A percentile compares a stretch with the other conserved stretches of the same genome.
Conservation (phyloP, 2,888 invertebrate genomes). For the Papilio gigon region DNA sequence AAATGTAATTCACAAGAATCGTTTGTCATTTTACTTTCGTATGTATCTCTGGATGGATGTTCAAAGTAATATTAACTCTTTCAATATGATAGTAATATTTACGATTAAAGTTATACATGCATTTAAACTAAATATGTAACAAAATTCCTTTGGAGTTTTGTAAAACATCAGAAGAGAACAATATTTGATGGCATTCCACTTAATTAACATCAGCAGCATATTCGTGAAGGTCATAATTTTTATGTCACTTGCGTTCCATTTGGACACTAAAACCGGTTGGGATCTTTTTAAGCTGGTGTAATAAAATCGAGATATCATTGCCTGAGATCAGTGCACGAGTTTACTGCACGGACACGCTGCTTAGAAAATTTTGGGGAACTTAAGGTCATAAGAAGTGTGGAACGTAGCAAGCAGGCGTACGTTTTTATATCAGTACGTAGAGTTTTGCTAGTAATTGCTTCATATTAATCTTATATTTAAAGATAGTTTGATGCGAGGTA, state of each 20-base stretch:
- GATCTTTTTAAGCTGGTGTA: conserved; percentile 74
- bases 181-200: conserved; percentile 55
- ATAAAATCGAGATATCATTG: conserved; percentile 79
- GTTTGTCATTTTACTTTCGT: neutral
- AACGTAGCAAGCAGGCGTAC: neutral
- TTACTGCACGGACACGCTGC: conserved; percentile 45
- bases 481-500: neutral
- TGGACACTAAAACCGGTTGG: conserved; percentile 76
- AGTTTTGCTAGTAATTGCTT: neutral
- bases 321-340: conserved; percentile 67
- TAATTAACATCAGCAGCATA: conserved; percentile 54
- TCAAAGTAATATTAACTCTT: neutral
- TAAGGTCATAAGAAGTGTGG: neutral
- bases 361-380: conserved; percentile 51
- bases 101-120: neutral
- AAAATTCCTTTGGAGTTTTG: conserved; percentile 2
- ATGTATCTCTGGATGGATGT: neutral
- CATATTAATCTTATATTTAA: neutral
- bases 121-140: neutral
- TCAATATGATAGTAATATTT: neutral
- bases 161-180: conserved; percentile 33
- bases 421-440: neutral
- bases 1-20: neutral
- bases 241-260: conserved; percentile 75
- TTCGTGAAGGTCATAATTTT: conserved; percentile 71